These are phyloP conservation scores for Anneissia japonica DNA, from an alignment of 35 echinoderm and acorn worm species.

Conservation along the genomic window DNA sequence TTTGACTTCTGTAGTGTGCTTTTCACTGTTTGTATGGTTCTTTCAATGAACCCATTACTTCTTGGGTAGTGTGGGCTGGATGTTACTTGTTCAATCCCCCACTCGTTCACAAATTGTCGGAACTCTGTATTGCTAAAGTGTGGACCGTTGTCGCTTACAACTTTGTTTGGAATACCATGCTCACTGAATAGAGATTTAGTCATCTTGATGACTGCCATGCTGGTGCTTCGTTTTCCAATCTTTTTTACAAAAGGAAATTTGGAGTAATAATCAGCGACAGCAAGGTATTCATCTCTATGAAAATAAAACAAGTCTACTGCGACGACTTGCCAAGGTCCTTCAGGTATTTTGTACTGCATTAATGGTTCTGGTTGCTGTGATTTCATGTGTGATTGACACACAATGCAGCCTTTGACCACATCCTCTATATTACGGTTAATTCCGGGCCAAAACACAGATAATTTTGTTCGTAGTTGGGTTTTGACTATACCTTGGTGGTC, in stretches of 20 bases:
- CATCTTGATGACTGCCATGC: background rate
- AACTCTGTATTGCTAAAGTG: background rate
- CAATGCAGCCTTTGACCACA: conserved; percentile 25
- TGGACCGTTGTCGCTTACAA: background rate
- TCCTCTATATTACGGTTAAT: conserved; percentile 9
- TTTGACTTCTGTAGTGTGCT: background rate
- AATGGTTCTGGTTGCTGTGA: conserved; percentile 2
- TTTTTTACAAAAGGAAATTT: background rate
- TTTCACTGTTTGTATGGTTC: conserved; percentile 10
- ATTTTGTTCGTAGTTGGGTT: background rate
- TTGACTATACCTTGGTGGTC: background rate
- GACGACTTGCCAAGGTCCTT: background rate
- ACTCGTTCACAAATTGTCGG: background rate
- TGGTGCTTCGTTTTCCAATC: too few species aligned
- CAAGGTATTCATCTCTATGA: background rate
- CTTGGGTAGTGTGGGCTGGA: conserved; percentile 1
- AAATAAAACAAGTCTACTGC: background rate
- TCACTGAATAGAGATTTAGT: background rate
- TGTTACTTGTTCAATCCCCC: background rate
- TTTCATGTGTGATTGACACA: conserved; percentile 23
- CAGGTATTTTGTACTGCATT: background rate
- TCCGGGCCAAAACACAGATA: background rate
- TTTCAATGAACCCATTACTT: background rate
- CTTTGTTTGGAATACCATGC: background rate
- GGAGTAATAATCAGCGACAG: background rate